Evolutionary conservation across 1,140 invertebrate genomes (phyloP), one percentile per base, ranked within the genome.

Genomic region (Scaptodrosophila lebanonensis): DNA sequence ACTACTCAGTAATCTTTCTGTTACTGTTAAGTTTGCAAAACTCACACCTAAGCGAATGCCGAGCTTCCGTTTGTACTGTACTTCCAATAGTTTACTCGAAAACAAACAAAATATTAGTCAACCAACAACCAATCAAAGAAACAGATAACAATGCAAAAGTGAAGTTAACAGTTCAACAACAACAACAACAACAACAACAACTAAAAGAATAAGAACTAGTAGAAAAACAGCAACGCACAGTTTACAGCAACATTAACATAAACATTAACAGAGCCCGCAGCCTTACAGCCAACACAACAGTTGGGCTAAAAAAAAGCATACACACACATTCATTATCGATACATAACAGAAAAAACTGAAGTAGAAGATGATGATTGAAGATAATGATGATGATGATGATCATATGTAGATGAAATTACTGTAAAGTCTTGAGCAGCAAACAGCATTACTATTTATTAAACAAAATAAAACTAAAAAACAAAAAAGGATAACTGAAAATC

Each of bases 371-470:
- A 13, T 15, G 36, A 58, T 18, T 25, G 44, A 36, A 44, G 18
- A 44, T 27, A 63, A 29, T 38, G 25, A 61, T 45, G 29, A 7
- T 8, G 16, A 9, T 5, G 16, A 12, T 16, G 44, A 9, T 7
- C n/a, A 15, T 12, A 17, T 1, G 12, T 16, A 33, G 20, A 44
- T 44, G 61, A 33, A 33, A 49, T 44, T 61, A 65, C 38, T 47
- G 43, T 62, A 50, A 59, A 66, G 57, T 66, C 62, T 53, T 67
- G 62, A 58, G 53, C 63, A 72, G 64, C 59, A 72, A 56, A 66
- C 73, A 79, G 73, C 73, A 79, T 79, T 79, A 79, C 75, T 79
- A 79, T 82, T 79, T 79, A 79, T 79, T 73, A 77, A 50, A 72
- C 61, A 25, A 25, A 25, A 25, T 4, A 25, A 25, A 25, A 8